Evolutionary conservation across 1,140 invertebrate genomes (phyloP).

Genomic region (Harpegnathos saltator): DNA sequence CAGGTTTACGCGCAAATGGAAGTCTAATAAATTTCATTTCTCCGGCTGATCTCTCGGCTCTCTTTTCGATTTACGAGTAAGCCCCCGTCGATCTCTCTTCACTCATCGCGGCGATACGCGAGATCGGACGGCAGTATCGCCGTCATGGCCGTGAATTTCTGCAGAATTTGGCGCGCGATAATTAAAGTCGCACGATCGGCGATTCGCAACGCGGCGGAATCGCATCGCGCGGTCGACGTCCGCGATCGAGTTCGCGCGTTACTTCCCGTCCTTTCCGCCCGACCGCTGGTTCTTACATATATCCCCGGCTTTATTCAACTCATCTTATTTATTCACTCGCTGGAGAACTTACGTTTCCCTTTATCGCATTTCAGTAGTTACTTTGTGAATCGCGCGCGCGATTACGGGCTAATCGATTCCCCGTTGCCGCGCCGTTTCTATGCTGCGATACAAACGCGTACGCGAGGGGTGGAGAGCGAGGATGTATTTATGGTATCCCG

Average conservation of each 20-base stretch:
- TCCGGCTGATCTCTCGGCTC: not conserved
- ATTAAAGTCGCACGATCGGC: not conserved
- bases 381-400: slow-evolving; percentile 44
- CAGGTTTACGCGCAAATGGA: not conserved
- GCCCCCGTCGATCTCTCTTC: not conserved
- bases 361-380: slow-evolving; percentile 58
- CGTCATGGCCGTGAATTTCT: not conserved
- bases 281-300: not conserved
- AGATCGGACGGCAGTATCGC: not conserved
- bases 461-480: slow-evolving; percentile 26
- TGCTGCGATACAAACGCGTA: slow-evolving; percentile 32
- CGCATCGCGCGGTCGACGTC: not conserved
- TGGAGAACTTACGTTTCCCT: slow-evolving; percentile 21
- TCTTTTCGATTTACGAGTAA: not conserved
- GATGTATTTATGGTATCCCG: slow-evolving; percentile 74
- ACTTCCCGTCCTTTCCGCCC: not conserved
- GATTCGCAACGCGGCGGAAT: not conserved
- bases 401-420: slow-evolving; percentile 68
- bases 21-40: not conserved
- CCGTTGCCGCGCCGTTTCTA: slow-evolving; percentile 43
- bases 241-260: slow-evolving; percentile 2
- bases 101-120: not conserved
- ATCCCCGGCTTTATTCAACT: not conserved
- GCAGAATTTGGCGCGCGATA: not conserved
- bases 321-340: slow-evolving; percentile 20